Conservation (phyloP, 1,140 invertebrate genomes). For the Lamellibrachia luymesi region DNA sequence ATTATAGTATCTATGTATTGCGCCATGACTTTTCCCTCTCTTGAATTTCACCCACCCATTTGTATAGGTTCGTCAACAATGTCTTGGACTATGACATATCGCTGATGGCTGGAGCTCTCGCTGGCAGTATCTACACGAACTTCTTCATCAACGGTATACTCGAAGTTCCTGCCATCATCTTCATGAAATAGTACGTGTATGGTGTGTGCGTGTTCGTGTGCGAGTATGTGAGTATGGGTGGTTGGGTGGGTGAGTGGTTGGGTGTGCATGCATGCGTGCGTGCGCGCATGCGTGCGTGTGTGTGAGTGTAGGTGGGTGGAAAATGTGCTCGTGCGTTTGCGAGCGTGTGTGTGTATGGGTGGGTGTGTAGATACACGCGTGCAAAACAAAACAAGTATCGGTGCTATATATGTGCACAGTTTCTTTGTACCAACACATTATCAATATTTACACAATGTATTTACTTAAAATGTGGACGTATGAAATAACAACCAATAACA, state of each 20-base stretch:
- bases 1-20: too few relatives aligned
- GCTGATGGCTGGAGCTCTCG: constrained; percentile 33
- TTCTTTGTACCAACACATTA: too few relatives aligned
- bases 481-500: too few relatives aligned
- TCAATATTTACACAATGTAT: too few relatives aligned
- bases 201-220: constrained; percentile 14
- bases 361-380: too few relatives aligned
- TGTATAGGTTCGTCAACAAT: constrained; percentile 36
- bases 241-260: neutral
- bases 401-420: too few relatives aligned
- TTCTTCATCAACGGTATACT: constrained; percentile 34
- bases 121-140: constrained; percentile 38
- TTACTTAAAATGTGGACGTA: too few relatives aligned
- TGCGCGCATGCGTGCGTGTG: constrained; percentile 12
- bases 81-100: constrained; percentile 41
- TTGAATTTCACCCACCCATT: neutral
- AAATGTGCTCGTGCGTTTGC: neutral
- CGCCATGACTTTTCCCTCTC: neutral
- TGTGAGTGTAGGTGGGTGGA: neutral
- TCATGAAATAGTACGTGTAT: constrained; percentile 3
- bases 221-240: neutral
- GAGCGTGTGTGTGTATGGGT: neutral
- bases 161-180: constrained; percentile 32
- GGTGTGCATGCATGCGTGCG: neutral
- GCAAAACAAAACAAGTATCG: too few relatives aligned